These are phyloP conservation scores for Alces alces DNA, from an alignment of 2,113 vertebrate genomes.

Conservation along the genomic window DNA sequence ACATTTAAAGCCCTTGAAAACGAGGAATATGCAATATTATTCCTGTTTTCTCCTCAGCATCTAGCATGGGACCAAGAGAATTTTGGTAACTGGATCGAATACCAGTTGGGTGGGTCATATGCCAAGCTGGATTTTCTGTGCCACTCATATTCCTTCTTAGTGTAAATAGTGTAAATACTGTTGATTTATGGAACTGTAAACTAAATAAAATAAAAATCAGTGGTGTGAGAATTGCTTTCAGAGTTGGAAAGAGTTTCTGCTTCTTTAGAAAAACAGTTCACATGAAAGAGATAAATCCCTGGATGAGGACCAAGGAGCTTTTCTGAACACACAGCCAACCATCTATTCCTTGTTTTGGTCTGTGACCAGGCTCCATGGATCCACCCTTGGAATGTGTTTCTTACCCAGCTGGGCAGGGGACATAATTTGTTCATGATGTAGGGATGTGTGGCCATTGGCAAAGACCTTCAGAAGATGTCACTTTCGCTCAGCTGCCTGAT, in stretches of 20 bases:
- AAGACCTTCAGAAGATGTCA: not conserved
- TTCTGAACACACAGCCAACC: not conserved
- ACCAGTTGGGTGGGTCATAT: not conserved
- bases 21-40: not conserved
- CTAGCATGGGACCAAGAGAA: not conserved
- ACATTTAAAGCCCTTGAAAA: not conserved
- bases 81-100: not conserved
- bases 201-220: not conserved
- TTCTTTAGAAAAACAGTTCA: not conserved
- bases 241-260: not conserved
- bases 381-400: not conserved
- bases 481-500: not conserved
- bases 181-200: not conserved
- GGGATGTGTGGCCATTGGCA: not conserved
- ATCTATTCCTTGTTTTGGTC: not conserved
- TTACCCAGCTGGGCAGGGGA: not conserved
- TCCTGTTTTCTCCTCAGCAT: not conserved
- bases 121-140: not conserved
- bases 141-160: not conserved
- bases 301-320: not conserved
- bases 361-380: not conserved
- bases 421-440: not conserved
- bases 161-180: not conserved
- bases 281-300: not conserved
- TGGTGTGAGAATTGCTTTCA: not conserved